Percentiles rank a stretch among this genome's conserved stretches.
phyloP scores from a whole-genome alignment of 2,888 invertebrate genomes.

The Ophioninae sp. region DNA sequence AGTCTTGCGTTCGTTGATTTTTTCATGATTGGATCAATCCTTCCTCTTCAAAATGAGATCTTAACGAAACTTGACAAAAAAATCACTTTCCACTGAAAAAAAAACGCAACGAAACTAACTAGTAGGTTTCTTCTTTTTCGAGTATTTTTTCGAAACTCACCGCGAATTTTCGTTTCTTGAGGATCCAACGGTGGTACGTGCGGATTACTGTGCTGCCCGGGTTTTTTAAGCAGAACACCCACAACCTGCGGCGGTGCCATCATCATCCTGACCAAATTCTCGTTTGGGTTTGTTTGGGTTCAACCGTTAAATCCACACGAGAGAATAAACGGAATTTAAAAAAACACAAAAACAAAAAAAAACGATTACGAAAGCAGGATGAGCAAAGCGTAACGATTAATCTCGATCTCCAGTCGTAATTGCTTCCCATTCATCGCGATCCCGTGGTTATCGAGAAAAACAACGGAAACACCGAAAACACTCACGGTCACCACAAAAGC shows the following conservation, averaged over 20 bases:
- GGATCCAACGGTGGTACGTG: conserved; percentile 75
- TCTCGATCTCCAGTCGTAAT: conserved; percentile 26
- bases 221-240: conserved; percentile 79
- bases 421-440: conserved; percentile 19
- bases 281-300: conserved; percentile 23
- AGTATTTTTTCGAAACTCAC: conserved; percentile 63
- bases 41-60: too few species aligned
- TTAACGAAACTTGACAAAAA: too few species aligned
- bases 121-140: neutral
- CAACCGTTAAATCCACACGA: too few species aligned
- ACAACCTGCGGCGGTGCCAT: conserved; percentile 79
- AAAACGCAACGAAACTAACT: too few species aligned
- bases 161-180: conserved; percentile 78
- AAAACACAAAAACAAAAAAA: neutral
- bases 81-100: too few species aligned
- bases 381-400: neutral
- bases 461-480: conserved; percentile 6
- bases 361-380: neutral
- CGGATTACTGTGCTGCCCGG: conserved; percentile 75
- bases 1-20: too few species aligned
- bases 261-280: conserved; percentile 71
- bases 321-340: too few species aligned
- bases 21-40: too few species aligned
- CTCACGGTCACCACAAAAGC: conserved; percentile 26
- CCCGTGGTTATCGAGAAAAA: conserved; percentile 5